These are phyloP conservation scores for Suncus etruscus DNA, from an alignment of 2,113 vertebrate species.

Conservation along the genomic window DNA sequence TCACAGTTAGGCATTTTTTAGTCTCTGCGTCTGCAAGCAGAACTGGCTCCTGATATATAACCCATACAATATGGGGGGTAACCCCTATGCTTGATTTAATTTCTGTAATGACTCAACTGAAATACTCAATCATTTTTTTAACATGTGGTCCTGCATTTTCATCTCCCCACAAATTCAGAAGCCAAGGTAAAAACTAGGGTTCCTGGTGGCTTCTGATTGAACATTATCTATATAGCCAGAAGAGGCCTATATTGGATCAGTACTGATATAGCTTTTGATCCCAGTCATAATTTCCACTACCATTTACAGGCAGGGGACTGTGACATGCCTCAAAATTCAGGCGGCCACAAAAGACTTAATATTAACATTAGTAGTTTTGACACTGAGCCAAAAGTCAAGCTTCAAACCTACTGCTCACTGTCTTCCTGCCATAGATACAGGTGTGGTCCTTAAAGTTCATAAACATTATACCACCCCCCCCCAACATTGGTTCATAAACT, in stretches of 20 bases:
- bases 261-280: slow-evolving; percentile 2
- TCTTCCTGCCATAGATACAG: background rate
- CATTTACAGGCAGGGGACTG: slow-evolving; percentile 23
- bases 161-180: slow-evolving; percentile 22
- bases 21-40: background rate
- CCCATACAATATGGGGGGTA: background rate
- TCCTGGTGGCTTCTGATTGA: slow-evolving; percentile 13
- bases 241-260: background rate
- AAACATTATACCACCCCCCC: slow-evolving; percentile 5
- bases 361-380: background rate
- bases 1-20: background rate
- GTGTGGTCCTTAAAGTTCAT: background rate
- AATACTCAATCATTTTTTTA: slow-evolving; percentile 39
- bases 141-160: background rate
- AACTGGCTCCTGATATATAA: background rate
- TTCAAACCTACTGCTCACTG: background rate
- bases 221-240: background rate
- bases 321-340: slow-evolving; percentile 10
- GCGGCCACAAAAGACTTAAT: background rate
- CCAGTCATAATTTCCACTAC: background rate
- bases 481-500: slow-evolving; percentile 38
- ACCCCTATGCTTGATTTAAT: background rate
- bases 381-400: background rate
- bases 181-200: background rate
- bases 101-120: background rate